Conservation (phyloP, 2,888 invertebrate species). For the Ligdia adustata region DNA sequence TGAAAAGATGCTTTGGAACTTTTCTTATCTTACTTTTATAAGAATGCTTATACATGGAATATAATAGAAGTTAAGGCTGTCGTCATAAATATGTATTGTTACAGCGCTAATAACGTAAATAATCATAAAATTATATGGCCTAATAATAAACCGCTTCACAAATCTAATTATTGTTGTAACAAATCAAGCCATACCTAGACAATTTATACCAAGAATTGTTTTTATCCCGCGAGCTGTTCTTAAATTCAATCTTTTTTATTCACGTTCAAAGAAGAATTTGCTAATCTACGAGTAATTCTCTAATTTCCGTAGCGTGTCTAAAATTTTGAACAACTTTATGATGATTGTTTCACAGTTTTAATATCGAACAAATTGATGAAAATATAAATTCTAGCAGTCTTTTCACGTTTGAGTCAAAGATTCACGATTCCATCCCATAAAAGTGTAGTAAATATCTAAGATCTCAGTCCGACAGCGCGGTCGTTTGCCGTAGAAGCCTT, state of each 20-base stretch:
- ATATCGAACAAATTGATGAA: slow-evolving; percentile 21
- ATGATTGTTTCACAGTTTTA: slow-evolving; percentile 21
- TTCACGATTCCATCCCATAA: slow-evolving; percentile 28
- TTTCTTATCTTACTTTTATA: slow-evolving; percentile 4
- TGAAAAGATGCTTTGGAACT: slow-evolving; percentile 2
- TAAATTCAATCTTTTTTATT: no score
- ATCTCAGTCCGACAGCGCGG: slow-evolving; percentile 24
- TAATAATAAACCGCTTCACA: no score
- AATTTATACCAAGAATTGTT: no score
- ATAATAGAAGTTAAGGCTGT: no score
- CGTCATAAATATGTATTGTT: no score
- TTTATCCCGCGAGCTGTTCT: no score
- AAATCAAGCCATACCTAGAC: no score
- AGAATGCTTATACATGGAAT: no score
- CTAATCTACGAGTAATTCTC: not conserved
- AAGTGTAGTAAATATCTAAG: slow-evolving; percentile 29
- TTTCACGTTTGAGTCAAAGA: slow-evolving; percentile 24
- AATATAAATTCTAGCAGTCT: slow-evolving; percentile 17
- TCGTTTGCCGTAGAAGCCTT: slow-evolving; percentile 26
- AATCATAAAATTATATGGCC: no score
- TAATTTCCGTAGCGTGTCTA: slow-evolving; percentile 1
- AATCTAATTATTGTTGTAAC: no score
- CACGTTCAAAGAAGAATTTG: no score
- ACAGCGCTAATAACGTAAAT: no score
- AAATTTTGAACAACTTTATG: slow-evolving; percentile 10